Evolutionary conservation across 2,888 invertebrate species (phyloP).

Genomic region (Trichopoda pennipes): DNA sequence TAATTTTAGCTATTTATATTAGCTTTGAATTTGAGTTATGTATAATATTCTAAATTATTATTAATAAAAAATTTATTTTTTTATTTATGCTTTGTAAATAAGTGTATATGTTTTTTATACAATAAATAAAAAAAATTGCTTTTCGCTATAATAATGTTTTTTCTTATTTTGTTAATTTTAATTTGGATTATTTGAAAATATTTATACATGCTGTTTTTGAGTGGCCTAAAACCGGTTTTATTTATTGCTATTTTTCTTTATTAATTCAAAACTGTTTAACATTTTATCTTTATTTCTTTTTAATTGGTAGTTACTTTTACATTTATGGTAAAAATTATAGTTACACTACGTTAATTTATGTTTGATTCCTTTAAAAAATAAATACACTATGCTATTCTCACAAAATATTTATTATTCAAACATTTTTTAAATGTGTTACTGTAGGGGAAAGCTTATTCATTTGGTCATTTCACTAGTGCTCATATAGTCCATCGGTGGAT

Average conservation of each 20-base stretch:
- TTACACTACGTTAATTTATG: no score
- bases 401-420: no score
- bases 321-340: no score
- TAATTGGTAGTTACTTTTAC: neutral
- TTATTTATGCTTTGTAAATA: constrained; percentile 41
- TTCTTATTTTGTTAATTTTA: constrained; percentile 37
- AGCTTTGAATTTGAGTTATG: constrained; percentile 62
- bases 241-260: neutral
- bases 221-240: constrained; percentile 25
- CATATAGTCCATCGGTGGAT: no score
- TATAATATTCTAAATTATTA: constrained; percentile 28
- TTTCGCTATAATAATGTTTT: constrained; percentile 53
- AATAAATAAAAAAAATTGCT: constrained; percentile 61
- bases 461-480: no score
- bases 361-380: no score
- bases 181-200: constrained; percentile 2
- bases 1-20: constrained; percentile 65
- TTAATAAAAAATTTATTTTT: constrained; percentile 40
- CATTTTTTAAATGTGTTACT: no score
- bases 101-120: constrained; percentile 38
- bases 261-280: constrained; percentile 10
- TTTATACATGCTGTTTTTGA: neutral
- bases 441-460: no score
- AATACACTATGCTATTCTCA: no score
- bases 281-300: constrained; percentile 6